Conservation (phyloP, 2,797 vertebrate species). For the Parauchenoglanis punctatus region DNA sequence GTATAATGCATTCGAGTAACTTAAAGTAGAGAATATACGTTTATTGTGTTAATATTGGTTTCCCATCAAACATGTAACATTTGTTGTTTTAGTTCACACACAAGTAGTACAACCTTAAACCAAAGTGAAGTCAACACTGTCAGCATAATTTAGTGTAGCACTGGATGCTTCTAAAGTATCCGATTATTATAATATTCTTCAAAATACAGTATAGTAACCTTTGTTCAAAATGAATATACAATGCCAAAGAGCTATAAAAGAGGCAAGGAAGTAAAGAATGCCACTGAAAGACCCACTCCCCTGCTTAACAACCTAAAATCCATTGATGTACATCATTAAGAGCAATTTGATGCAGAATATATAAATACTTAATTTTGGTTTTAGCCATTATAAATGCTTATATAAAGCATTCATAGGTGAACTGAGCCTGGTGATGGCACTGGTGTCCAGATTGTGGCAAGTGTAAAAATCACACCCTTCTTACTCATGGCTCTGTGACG, state of each 20-base stretch:
- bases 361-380: neutral
- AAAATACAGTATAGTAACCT: neutral
- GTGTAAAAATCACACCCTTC: neutral
- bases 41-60: neutral
- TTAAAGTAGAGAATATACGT: constrained; percentile 21
- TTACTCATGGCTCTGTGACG: neutral
- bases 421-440: neutral
- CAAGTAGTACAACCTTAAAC: neutral
- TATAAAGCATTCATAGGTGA: neutral
- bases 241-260: neutral
- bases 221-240: neutral
- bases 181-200: neutral
- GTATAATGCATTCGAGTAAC: neutral
- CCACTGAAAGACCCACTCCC: constrained; percentile 2
- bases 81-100: neutral
- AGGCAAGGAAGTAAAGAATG: neutral
- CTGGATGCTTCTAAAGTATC: neutral
- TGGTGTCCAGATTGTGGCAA: neutral
- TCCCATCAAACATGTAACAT: constrained; percentile 11
- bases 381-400: neutral
- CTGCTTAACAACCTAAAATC: neutral
- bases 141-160: neutral
- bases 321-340: neutral
- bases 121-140: neutral
- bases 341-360: neutral